Percentiles rank a stretch among this genome's conserved stretches.
Evolutionary conservation across 2,797 vertebrate genomes (phyloP).

Genomic region (Botia kubotai): DNA sequence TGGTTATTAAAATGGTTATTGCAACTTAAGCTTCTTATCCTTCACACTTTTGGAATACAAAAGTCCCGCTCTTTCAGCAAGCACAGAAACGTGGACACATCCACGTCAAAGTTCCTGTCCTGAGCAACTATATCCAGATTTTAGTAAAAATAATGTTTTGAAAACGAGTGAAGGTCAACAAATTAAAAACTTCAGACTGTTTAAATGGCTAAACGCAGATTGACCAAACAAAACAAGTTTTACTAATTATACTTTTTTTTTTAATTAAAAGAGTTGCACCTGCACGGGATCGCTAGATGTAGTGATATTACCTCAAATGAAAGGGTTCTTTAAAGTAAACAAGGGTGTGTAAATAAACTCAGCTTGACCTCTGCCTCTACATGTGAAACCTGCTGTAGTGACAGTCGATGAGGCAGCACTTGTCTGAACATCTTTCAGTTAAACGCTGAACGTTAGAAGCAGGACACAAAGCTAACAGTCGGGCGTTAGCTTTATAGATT

Average conservation of each 20-base stretch:
- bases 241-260: too few species aligned
- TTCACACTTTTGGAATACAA: neutral
- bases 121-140: slow-evolving; percentile 32
- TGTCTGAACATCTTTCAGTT: neutral
- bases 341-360: too few species aligned
- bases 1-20: slow-evolving; percentile 1
- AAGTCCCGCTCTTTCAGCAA: neutral
- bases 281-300: too few species aligned
- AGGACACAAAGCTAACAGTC: neutral
- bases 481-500: slow-evolving; percentile 2
- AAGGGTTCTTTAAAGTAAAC: too few species aligned
- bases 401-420: neutral
- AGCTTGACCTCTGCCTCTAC: too few species aligned
- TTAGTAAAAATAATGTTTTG: neutral
- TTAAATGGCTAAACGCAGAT: too few species aligned
- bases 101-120: neutral
- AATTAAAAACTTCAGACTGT: neutral
- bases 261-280: too few species aligned
- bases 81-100: neutral
- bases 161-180: neutral
- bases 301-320: too few species aligned
- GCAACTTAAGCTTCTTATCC: neutral
- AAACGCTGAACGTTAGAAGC: neutral
- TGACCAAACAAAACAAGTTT: neutral
- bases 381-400: neutral